Conservation (phyloP, 2,888 invertebrate genomes). For the Cynaeus angustus region DNA sequence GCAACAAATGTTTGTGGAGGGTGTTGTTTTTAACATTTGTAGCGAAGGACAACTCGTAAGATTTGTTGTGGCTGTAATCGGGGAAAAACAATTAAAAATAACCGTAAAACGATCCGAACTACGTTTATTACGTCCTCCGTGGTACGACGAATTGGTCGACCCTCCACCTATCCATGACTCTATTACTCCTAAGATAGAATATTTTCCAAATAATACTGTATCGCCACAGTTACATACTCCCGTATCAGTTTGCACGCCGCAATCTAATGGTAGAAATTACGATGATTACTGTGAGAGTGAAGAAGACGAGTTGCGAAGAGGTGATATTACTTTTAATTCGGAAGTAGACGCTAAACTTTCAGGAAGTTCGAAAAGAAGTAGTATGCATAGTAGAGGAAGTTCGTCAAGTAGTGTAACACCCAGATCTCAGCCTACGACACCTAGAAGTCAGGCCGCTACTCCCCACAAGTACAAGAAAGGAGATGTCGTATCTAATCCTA, state of each 20-base stretch:
- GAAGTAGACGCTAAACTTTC: conserved; percentile 85
- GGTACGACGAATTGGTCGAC: conserved; percentile 91
- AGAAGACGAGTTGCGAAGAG: conserved; percentile 90
- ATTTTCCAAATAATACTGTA: conserved; percentile 66
- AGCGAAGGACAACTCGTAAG: conserved; percentile 77
- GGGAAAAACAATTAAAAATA: conserved; percentile 73
- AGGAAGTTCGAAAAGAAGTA: conserved; percentile 87
- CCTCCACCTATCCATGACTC: conserved; percentile 48
- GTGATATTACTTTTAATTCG: conserved; percentile 88
- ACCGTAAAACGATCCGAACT: conserved; percentile 93
- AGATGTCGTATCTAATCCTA: conserved; percentile 94
- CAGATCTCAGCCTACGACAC: conserved; percentile 93
- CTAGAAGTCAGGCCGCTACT: conserved; percentile 89
- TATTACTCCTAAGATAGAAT: conserved; percentile 53
- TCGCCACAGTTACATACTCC: conserved; percentile 74
- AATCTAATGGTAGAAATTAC: conserved; percentile 76
- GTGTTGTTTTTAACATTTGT: conserved; percentile 81
- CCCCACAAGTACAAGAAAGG: conserved; percentile 98
- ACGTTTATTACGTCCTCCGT: conserved; percentile 92
- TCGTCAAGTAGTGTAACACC: conserved; percentile 93
- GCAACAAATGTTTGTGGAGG: conserved; percentile 85
- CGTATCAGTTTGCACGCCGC: conserved; percentile 72
- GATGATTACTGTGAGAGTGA: conserved; percentile 91
- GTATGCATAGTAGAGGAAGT: conserved; percentile 93
- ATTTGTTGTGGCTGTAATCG: conserved; percentile 78